Conservation (phyloP, 2,888 invertebrate genomes). For the Ceraclea dissimilis region DNA sequence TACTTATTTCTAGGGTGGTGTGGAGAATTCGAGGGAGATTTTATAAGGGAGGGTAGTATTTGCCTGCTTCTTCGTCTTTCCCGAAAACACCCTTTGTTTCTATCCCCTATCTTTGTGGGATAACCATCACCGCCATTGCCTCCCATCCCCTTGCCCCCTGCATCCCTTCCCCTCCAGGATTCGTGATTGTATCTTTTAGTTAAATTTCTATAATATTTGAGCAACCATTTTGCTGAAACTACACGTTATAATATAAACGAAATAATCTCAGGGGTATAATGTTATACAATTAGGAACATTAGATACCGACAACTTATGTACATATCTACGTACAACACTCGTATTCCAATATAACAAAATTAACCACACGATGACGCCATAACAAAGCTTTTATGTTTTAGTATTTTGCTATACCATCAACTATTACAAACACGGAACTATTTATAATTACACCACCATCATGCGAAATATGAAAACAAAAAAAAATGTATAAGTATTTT, state of each 20-base stretch:
- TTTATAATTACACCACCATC: too few relatives aligned
- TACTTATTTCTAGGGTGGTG: constrained; percentile 2
- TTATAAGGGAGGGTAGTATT: constrained; percentile 2
- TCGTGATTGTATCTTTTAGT: constrained; percentile 2
- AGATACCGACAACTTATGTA: too few relatives aligned
- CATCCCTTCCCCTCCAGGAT: not conserved
- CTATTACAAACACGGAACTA: too few relatives aligned
- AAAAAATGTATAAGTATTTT: too few relatives aligned
- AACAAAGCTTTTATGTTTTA: too few relatives aligned
- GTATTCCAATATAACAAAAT: too few relatives aligned
- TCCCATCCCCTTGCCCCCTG: not conserved
- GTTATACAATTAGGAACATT: too few relatives aligned
- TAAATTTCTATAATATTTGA: constrained; percentile 1
- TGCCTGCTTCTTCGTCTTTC: constrained; percentile 24
- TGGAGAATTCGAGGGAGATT: not conserved
- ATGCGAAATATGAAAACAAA: too few relatives aligned
- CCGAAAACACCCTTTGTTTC: constrained; percentile 18
- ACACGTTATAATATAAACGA: not conserved
- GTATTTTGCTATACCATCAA: too few relatives aligned
- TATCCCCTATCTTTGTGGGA: constrained; percentile 13
- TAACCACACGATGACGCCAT: too few relatives aligned
- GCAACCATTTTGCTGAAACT: not conserved
- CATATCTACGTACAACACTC: too few relatives aligned
- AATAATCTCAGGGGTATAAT: not conserved
- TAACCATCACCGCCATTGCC: constrained; percentile 5